A percentile compares a stretch with the other conserved stretches of the same genome.
Conservation (phyloP, 2,888 invertebrate genomes). For the Nebria salina region DNA sequence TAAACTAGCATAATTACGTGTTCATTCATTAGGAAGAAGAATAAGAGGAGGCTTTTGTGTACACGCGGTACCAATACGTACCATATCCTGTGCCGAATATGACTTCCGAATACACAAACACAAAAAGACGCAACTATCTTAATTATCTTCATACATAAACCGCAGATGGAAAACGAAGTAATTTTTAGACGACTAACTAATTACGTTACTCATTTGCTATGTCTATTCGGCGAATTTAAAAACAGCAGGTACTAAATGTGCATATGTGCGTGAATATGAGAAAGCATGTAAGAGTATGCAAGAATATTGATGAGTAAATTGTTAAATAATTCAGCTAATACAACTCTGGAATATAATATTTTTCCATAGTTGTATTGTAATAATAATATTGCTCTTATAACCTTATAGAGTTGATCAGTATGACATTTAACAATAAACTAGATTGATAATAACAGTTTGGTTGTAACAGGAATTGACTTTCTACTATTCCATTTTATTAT, state of each 20-base stretch:
- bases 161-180: not conserved
- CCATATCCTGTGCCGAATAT: not conserved
- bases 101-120: not conserved
- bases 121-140: not conserved
- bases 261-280: too few relatives aligned
- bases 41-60: constrained; percentile 21
- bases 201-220: too few relatives aligned
- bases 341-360: not conserved
- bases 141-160: not conserved
- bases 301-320: not conserved
- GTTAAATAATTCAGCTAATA: not conserved
- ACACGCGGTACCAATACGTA: constrained; percentile 1
- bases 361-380: not conserved
- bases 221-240: too few relatives aligned
- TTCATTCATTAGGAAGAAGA: constrained; percentile 20
- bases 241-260: too few relatives aligned
- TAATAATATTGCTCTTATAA: not conserved
- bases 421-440: not conserved
- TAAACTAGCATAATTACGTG: constrained; percentile 31
- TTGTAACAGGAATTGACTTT: not conserved
- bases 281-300: too few relatives aligned
- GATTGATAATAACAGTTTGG: not conserved
- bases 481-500: not conserved
- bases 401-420: not conserved
- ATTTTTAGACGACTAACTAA: too few relatives aligned